Base-by-base conservation (phyloP, 2,888 invertebrate species). In the Eupithecia subumbrata region DNA sequence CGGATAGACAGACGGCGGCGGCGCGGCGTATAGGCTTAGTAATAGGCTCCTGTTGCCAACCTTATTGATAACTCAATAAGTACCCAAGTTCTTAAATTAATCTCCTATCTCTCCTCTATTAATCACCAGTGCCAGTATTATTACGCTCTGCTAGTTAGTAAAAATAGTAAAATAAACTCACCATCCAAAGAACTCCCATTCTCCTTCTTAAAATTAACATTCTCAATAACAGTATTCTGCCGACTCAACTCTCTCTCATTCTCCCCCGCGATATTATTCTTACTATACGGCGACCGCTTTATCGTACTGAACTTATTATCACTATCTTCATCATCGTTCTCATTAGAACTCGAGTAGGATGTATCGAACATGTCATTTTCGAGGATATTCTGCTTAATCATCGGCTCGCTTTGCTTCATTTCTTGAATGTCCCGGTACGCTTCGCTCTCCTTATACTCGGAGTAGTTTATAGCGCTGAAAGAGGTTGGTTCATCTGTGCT, bases 281-380 rank as follows among this genome's bases (percentile, higher is more conserved):
- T 96, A 77, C 95, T 96, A 78, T 96, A 96, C 67, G 97, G 97
- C 63, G 96, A 97, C 74, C 97, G 87, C 81, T 97, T 97, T 66
- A 97, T 97, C 25, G 97, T 97, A 67, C 97, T 96, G 87, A 96
- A 97, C 87, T 97, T 97, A 86, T 96, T 96, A 76, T 96, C 96
- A 73, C 96, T 96, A 73, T 96, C 96, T 52, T 96, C 95, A 68
- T 96, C 95, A 37, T 96, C 96, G 37, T 95, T 93, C 68, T 96
- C 96, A 48, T 95, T 93, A 0, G 95, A 94, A 82, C 95, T 95
- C 0, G 95, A 95, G 72, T 95, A 94, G 0, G 95, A 94, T 0
- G 95, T 90, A 37, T 95, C 95, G 73, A 95, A 95, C 91, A 94
- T 95, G 71, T 95, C 95, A 66, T 95, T 95, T 37, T 95, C 95